A percentile compares a stretch with the other conserved stretches of the same genome.
Conservation (phyloP, 1,140 invertebrate species). For the Asbolus verrucosus region DNA sequence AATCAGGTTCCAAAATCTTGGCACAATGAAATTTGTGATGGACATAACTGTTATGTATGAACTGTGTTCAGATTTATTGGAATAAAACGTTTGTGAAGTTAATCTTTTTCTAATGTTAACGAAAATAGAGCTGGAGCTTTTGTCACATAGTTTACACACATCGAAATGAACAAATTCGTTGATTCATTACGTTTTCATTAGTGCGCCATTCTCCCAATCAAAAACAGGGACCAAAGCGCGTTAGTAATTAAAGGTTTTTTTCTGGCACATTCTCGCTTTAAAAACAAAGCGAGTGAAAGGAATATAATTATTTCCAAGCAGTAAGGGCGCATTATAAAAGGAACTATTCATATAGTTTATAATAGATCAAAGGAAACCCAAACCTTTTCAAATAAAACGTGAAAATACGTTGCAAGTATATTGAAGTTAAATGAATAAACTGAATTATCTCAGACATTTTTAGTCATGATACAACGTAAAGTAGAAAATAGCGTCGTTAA, state of each 20-base stretch:
- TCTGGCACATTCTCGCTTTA: too few relatives aligned
- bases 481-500: background rate
- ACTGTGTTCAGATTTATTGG: conserved; percentile 12
- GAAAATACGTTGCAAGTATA: background rate
- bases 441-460: background rate
- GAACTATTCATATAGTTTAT: too few relatives aligned
- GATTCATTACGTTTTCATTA: too few relatives aligned
- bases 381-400: background rate
- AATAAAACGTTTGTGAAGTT: conserved; percentile 7
- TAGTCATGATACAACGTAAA: background rate
- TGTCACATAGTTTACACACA: background rate
- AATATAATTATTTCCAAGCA: too few relatives aligned
- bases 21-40: conserved; percentile 19
- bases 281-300: too few relatives aligned
- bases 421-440: background rate
- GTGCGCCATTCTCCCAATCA: too few relatives aligned
- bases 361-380: conserved; percentile 1
- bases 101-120: background rate
- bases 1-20: background rate
- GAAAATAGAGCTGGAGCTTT: conserved; percentile 10
- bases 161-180: conserved; percentile 2
- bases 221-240: too few relatives aligned
- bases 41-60: conserved; percentile 16
- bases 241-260: too few relatives aligned
- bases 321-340: too few relatives aligned